These are phyloP conservation scores for Ranitomeya variabilis DNA, from an alignment of 2,113 vertebrate species.

Conservation along the genomic window DNA sequence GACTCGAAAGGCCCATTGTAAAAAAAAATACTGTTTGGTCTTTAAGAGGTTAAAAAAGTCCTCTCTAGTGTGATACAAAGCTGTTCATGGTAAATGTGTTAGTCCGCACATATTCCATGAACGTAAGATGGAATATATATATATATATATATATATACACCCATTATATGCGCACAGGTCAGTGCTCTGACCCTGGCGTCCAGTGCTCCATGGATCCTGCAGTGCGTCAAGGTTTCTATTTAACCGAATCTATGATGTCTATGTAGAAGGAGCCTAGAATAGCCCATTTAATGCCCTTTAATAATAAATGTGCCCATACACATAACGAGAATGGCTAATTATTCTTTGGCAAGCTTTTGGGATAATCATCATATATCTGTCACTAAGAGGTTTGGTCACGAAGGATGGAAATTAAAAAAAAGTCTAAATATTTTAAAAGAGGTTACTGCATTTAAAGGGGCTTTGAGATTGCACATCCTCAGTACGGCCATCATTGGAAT, in stretches of 20 bases:
- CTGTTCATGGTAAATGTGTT: not conserved
- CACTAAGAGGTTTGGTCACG: not conserved
- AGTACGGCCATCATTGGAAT: not conserved
- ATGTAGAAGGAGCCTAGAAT: too few species aligned
- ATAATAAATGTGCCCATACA: not conserved
- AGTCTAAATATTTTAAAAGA: not conserved
- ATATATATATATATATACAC: not conserved
- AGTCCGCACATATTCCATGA: not conserved
- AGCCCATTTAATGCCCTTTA: not conserved
- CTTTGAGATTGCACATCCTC: not conserved
- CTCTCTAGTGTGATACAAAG: not conserved
- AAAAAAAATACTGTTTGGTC: too few species aligned
- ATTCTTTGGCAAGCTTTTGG: not conserved
- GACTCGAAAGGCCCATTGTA: too few species aligned
- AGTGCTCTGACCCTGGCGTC: too few species aligned
- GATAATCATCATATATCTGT: not conserved
- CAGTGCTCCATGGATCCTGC: too few species aligned
- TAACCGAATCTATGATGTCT: too few species aligned
- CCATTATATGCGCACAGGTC: not conserved
- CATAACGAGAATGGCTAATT: not conserved
- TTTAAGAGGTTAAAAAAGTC: not conserved
- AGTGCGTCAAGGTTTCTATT: too few species aligned
- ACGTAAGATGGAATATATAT: not conserved
- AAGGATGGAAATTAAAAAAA: not conserved
- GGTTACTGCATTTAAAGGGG: too few species aligned